Conservation (phyloP, 2,113 vertebrate species). For the Calyptommatus sinebrachiatus region DNA sequence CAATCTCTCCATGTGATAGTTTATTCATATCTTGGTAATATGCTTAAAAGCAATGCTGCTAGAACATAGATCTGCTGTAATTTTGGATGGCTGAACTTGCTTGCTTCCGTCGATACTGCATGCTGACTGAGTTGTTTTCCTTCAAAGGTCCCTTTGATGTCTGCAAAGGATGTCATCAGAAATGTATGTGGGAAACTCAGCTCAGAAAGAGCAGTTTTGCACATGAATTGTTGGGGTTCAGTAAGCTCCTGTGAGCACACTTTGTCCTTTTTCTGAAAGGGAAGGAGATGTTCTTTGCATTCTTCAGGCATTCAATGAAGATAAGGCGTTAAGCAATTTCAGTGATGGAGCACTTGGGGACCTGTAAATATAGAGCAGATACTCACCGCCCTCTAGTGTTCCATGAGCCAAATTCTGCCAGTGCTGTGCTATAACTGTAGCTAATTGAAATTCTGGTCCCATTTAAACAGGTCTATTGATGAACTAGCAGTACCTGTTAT, state of each 20-base stretch:
- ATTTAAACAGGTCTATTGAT: no score
- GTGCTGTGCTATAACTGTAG: neutral
- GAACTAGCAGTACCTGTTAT: no score
- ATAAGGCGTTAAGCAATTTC: neutral
- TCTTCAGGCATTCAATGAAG: neutral
- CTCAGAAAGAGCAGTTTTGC: neutral
- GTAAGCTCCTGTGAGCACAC: neutral
- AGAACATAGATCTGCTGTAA: conserved; percentile 39
- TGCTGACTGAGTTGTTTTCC: neutral
- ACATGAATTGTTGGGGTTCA: neutral
- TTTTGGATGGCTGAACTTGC: conserved; percentile 31
- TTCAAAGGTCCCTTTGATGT: conserved; percentile 40
- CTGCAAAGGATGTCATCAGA: conserved; percentile 22
- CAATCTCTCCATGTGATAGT: neutral
- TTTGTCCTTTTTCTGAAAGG: neutral
- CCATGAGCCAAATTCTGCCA: neutral
- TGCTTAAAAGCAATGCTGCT: conserved; percentile 55
- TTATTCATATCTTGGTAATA: conserved; percentile 28
- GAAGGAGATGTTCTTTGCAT: neutral
- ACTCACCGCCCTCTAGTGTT: conserved; percentile 15
- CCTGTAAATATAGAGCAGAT: neutral
- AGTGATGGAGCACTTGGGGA: neutral
- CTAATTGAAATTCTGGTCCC: no score
- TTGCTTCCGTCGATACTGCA: conserved; percentile 32
- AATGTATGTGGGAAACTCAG: neutral